phyloP scores from a whole-genome alignment of 2,888 invertebrate genomes.

The Acleris laterana region DNA sequence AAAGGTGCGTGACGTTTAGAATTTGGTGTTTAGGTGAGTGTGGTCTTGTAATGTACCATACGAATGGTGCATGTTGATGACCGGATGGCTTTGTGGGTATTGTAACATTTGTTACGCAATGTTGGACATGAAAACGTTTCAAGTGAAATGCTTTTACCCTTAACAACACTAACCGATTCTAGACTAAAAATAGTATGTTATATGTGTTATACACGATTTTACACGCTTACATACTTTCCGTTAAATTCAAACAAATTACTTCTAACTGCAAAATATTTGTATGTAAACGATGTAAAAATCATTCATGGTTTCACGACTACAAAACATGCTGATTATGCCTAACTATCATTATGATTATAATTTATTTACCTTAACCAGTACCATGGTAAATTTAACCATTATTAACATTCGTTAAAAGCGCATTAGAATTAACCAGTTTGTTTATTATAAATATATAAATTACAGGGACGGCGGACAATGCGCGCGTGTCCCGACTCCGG shows the following conservation, averaged over 20 bases:
- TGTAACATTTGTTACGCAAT: background rate
- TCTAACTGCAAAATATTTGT: background rate
- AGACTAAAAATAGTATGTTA: background rate
- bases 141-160: background rate
- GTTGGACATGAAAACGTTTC: background rate
- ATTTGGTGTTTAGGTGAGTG: background rate
- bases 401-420: constrained; percentile 54
- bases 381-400: constrained; percentile 37
- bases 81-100: background rate
- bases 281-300: background rate
- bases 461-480: constrained; percentile 22
- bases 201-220: too few relatives aligned
- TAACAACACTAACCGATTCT: background rate
- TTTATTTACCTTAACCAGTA: constrained; percentile 34
- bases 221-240: too few relatives aligned
- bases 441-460: constrained; percentile 46
- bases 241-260: too few relatives aligned
- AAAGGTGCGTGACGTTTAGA: background rate
- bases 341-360: constrained; percentile 27
- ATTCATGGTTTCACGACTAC: background rate
- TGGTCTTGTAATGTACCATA: background rate
- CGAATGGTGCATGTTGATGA: background rate
- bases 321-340: constrained; percentile 14
- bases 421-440: constrained; percentile 52
- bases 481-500: constrained; percentile 53